Conservation (phyloP, 1,140 invertebrate species). For the Drosophila oshimai region DNA sequence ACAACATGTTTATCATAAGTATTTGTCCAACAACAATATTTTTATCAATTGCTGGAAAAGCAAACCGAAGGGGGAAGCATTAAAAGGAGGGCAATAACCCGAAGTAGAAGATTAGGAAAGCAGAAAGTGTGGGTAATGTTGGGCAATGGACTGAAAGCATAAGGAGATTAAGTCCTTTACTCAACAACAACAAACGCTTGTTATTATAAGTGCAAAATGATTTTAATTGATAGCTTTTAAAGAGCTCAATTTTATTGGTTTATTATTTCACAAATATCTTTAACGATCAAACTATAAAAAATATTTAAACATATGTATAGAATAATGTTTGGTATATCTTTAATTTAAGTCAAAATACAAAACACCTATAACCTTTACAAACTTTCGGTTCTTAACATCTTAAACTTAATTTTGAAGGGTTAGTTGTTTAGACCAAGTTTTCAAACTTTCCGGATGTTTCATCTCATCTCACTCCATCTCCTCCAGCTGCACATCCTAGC, state of each 20-base stretch:
- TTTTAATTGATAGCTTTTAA: neutral
- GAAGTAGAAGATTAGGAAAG: neutral
- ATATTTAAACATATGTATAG: no score
- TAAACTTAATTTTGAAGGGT: no score
- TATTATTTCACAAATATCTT: no score
- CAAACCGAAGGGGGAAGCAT: neutral
- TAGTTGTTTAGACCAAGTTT: no score
- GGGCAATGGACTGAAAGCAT: neutral
- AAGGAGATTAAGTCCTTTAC: neutral
- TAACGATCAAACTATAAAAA: neutral
- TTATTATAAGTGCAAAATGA: neutral
- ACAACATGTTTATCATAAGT: conserved; percentile 41
- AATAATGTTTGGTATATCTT: no score
- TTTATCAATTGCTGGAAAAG: conserved; percentile 23
- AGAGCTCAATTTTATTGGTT: neutral
- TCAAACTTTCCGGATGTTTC: conserved; percentile 4
- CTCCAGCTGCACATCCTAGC: conserved; percentile 33
- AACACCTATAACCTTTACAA: neutral
- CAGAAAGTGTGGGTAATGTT: neutral
- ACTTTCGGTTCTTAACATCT: no score
- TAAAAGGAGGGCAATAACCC: neutral
- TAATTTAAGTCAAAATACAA: no score
- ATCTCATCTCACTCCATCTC: neutral
- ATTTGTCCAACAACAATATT: conserved; percentile 21
- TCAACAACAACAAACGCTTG: neutral